Base-by-base conservation (phyloP, 2,797 vertebrate species). In the Ficedula albicollis region DNA sequence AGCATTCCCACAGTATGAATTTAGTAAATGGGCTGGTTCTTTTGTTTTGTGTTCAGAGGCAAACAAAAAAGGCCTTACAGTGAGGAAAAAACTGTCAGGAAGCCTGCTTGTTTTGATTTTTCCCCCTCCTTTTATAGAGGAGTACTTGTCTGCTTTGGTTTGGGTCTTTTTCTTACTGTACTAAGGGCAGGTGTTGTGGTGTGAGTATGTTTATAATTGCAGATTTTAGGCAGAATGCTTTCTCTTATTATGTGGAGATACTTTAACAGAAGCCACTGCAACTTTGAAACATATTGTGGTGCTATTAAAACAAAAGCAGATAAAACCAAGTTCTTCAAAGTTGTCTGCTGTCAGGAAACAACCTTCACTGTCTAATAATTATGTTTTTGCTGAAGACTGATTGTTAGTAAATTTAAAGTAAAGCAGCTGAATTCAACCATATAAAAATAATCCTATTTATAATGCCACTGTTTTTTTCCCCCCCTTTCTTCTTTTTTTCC, bases 11-110 rank as follows among this genome's bases (percentile, higher is more conserved):
- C 64, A 79, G 41, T 88, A 60, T 55, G 90, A 91, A 81, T 91
- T 69, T 78, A 94, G 66, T 92, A 94, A 97, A 84, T 92, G 89
- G 54, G 29, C 64, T 78, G 70, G 68, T 96, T 96, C 58, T 96
- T 88, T 67, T 54, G 67, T 87, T 96, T 90, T 87, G 19, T 91
- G 59, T 95, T 95, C 81, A 49, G 25, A 84, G 91, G 91, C 51
- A 90, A 75, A 43, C 32, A 16, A 73, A 46, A 63, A 92, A 80
- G 29, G 11, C 46, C 82, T 89, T 96, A 62, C 79, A 79, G 43
- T 83, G 39, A 67, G 67, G 41, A 17, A 83, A 77, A 75, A 79
- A 13, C 34, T 51, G n/a, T 84, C n/a, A 83, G 79, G 84, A 91
- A 91, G 94, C 34, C 55, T 55, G 32, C 34, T 67, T 36, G 4